These are phyloP conservation scores for Drosophila colorata DNA, from an alignment of 2,888 invertebrate genomes.

Conservation along the genomic window DNA sequence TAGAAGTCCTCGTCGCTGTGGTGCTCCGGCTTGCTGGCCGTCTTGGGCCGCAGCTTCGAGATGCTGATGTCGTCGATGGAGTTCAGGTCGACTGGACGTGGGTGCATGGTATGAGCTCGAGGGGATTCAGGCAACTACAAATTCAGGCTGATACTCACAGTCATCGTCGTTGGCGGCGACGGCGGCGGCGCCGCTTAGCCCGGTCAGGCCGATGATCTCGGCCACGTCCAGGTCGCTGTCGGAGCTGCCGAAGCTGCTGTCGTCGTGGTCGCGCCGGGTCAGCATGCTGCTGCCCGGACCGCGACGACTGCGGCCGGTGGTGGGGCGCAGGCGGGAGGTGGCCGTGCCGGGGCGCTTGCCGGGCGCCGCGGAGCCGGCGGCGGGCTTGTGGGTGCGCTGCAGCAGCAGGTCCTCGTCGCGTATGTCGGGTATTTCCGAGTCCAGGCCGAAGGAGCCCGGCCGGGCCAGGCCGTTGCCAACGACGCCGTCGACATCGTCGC, in stretches of 20 bases:
- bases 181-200: conserved; percentile 25
- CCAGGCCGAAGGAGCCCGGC: conserved; percentile 62
- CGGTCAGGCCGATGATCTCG: conserved; percentile 73
- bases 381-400: conserved; percentile 44
- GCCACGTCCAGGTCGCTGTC: conserved; percentile 84
- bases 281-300: conserved; percentile 49
- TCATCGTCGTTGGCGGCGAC: conserved; percentile 54
- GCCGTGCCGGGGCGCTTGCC: conserved; percentile 75
- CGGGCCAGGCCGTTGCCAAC: conserved; percentile 12
- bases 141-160: conserved; percentile 53
- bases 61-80: conserved; percentile 84
- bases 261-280: conserved; percentile 71
- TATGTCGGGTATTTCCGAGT: conserved; percentile 80
- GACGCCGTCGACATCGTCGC: conserved; percentile 39
- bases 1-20: conserved; percentile 84
- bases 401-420: conserved; percentile 77
- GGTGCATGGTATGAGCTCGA: neutral
- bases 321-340: conserved; percentile 81
- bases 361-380: neutral
- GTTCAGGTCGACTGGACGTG: conserved; percentile 79
- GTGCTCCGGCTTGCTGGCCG: conserved; percentile 82
- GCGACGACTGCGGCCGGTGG: conserved; percentile 83
- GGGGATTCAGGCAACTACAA: too few species aligned
- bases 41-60: conserved; percentile 84
- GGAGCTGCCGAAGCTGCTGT: conserved; percentile 84